Base-by-base conservation (phyloP, 2,888 invertebrate species). In the Macrostomum cliftonense region DNA sequence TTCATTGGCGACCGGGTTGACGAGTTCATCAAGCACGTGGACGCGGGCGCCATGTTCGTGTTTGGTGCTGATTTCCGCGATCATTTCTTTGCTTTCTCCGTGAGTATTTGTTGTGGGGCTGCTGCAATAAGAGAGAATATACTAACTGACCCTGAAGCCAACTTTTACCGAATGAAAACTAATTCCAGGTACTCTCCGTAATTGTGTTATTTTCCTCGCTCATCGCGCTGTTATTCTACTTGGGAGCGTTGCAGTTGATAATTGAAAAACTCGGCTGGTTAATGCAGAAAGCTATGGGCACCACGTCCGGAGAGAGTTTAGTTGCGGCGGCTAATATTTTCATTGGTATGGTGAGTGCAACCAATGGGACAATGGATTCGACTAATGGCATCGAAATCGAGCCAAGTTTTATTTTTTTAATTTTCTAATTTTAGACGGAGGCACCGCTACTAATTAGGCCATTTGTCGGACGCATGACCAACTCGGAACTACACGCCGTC, bases 271-370 rank as follows among this genome's bases (percentile, higher is more conserved):
- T 91, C 14, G 89, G 89, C 0, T 78, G 79, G 72, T 63, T 81
- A 19, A 73, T 91, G 42, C 57, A 64, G 21, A 68, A 72, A 40
- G 66, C 79, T 1, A 71, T 87, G 70, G 82, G 79, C 17, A 93
- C 93, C 0, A 87, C 91, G 0, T 83, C 89, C 1, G 86, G 87
- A 52, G 93, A 95, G 78, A 13, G 72, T 81, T 79, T 93, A 37
- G 87, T 81, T 53, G 79, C 86, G 12, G 82, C 88, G 0, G 88
- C 84, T 0, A 91, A 89, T 67, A 83, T 88, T 17, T 95, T 95
- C 62, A 73, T 95, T n/a, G 91, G 93, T 51, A 83, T 83, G 82
- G 84, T 84, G 61, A 71, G 71, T 46, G 16, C n/a, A 14, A 20
- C 13, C n/a, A 13, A 4, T 39, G 37, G 28, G n/a, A n/a, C n/a